A percentile compares a stretch with the other conserved stretches of the same genome.
These are phyloP conservation scores for Drosophila neotestacea DNA, from an alignment of 2,888 invertebrate genomes.

Conservation along the genomic window DNA sequence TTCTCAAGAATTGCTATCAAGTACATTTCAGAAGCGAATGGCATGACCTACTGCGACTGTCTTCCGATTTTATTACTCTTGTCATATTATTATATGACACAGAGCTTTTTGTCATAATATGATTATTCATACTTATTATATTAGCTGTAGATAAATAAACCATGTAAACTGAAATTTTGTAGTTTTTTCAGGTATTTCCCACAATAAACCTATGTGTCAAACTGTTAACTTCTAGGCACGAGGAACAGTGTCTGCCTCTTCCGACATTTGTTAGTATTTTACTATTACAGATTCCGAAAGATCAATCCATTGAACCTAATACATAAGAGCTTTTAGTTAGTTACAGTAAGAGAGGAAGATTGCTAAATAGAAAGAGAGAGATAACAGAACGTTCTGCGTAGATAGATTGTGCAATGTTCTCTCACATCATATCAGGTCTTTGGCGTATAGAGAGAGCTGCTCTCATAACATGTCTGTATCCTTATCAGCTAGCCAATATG, in stretches of 20 bases:
- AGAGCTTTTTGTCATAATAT: not conserved
- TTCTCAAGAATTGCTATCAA: conserved; percentile 3
- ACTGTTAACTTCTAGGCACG: not conserved
- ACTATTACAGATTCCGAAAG: conserved; percentile 35
- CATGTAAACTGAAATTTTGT: not conserved
- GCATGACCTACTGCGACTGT: conserved; percentile 15
- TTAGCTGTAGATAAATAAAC: not conserved
- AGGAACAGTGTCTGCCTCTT: not conserved
- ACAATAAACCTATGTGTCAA: not conserved
- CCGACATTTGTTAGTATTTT: conserved; percentile 11
- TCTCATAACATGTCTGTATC: conserved; percentile 49
- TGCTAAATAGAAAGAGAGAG: not conserved
- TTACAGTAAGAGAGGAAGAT: conserved; percentile 25
- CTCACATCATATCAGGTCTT: not conserved
- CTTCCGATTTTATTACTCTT: not conserved
- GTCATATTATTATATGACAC: not conserved
- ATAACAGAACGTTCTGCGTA: conserved; percentile 22
- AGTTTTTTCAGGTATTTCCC: not conserved
- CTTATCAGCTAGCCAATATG: conserved; percentile 62
- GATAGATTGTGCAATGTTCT: conserved; percentile 54
- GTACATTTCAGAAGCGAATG: conserved; percentile 1
- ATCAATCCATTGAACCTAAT: conserved; percentile 55
- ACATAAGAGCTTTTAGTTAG: conserved; percentile 17
- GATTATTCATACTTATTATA: not conserved
- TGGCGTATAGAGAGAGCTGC: conserved; percentile 1